Base-by-base conservation (phyloP, 2,797 vertebrate species). In the Semotilus atromaculatus region DNA sequence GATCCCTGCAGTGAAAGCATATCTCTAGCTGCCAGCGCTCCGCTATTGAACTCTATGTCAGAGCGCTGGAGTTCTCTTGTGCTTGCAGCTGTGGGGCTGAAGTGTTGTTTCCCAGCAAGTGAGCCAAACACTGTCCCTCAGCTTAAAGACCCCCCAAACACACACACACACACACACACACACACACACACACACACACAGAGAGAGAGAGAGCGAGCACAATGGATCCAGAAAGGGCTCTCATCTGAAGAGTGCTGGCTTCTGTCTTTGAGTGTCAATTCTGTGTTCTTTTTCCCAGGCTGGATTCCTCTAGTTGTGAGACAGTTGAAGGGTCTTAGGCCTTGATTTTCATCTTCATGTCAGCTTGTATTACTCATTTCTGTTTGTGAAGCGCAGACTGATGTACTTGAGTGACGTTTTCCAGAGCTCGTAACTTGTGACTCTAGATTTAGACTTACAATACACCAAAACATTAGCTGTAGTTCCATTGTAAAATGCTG, bases 31-130 rank as follows among this genome's bases (percentile, higher is more conserved):
- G 94, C 96, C 96, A 96, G 94, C 90, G 93, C 94, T 94, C 95
- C 94, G 92, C 92, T 94, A 94, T 93, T 95, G 94, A 96, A 94
- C 93, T 92, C 94, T 95, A 92, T 92, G 92, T 95, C 93, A 95
- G 95, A 95, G 94, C 92, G 93, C 89, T 94, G 71, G 91, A 94
- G 94, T 96, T 96, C 94, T 95, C 94, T 91, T 93, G 94, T 93
- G 88, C 91, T 95, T 95, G 95, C 94, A 95, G 95, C 95, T 95
- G 94, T 94, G 95, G 95, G 92, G 94, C 95, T 96, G 94, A 95
- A 95, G 93, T 95, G 93, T 90, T 90, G 92, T 94, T 97, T 96
- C 96, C 94, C 95, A 97, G 95, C 96, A 94, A 94, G 94, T 92
- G 91, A 91, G 93, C 95, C 95, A 95, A 95, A 96, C 95, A 93